Evolutionary conservation across 2,888 invertebrate genomes (phyloP).

Genomic region (Apoda limacodes): DNA sequence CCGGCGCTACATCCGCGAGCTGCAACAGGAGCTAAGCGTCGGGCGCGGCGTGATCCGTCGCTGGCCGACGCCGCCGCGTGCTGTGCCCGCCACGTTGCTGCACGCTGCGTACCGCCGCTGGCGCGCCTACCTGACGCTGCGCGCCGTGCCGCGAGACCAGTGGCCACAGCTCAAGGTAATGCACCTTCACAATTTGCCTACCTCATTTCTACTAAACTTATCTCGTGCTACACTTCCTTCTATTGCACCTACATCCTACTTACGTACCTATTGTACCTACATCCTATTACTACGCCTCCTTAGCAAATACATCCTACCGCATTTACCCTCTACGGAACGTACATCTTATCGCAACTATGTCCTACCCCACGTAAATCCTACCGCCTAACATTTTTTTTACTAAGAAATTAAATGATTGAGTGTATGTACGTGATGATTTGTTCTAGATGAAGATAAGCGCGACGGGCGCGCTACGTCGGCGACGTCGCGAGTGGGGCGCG

Average conservation of each 20-base stretch:
- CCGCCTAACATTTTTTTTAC: too few species aligned
- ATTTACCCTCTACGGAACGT: too few species aligned
- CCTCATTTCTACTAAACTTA: too few species aligned
- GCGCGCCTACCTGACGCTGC: conserved; percentile 89
- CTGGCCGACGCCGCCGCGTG: conserved; percentile 85
- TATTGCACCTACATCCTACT: too few species aligned
- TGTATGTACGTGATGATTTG: too few species aligned
- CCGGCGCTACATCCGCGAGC: conserved; percentile 45
- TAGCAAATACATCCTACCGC: too few species aligned
- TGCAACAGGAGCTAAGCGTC: conserved; percentile 37
- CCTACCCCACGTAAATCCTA: too few species aligned
- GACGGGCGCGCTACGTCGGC: conserved; percentile 39
- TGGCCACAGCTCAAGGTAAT: conserved; percentile 94
- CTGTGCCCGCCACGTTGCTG: conserved; percentile 71
- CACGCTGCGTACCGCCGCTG: conserved; percentile 79
- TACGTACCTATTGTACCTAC: too few species aligned
- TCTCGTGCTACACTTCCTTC: too few species aligned
- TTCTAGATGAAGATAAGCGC: conserved; percentile 58
- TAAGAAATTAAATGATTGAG: background rate
- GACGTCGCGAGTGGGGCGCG: conserved; percentile 49
- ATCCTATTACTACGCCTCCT: too few species aligned
- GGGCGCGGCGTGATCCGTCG: conserved; percentile 35
- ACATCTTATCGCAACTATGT: too few species aligned
- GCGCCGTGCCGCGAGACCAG: conserved; percentile 81
- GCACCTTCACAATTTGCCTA: too few species aligned